Percentiles rank a stretch among this genome's conserved stretches.
phyloP scores from a whole-genome alignment of 2,888 invertebrate genomes.

The Tineola bisselliella region DNA sequence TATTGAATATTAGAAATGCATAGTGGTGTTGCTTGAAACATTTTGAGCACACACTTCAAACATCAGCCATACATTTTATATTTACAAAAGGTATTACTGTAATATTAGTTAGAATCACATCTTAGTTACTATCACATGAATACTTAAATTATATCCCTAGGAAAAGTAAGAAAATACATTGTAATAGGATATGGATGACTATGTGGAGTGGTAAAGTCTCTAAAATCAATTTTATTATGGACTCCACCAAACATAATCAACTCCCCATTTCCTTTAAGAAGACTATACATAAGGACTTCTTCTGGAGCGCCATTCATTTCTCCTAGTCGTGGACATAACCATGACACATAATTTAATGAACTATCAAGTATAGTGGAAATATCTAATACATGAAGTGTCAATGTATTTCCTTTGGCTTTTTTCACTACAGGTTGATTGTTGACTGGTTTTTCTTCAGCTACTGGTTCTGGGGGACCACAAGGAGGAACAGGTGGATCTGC shows the following conservation, averaged over 20 bases:
- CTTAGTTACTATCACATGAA: not conserved
- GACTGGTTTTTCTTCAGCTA: no score
- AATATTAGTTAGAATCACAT: no score
- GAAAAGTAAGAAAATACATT: conserved; percentile 78
- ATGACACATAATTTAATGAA: conserved; percentile 71
- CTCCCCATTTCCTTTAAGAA: conserved; percentile 91
- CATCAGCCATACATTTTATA: no score
- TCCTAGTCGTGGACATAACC: conserved; percentile 75
- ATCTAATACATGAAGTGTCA: conserved; percentile 88
- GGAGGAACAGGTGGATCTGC: conserved; percentile 18
- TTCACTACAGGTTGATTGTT: conserved; percentile 54
- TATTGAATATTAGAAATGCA: no score
- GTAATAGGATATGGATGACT: conserved; percentile 77
- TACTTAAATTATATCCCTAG: conserved; percentile 72
- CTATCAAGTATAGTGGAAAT: conserved; percentile 76
- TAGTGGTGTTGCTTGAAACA: no score
- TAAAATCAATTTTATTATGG: conserved; percentile 76
- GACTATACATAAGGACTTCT: conserved; percentile 88
- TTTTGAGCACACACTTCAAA: no score
- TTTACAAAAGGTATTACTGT: no score
- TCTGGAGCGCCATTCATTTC: conserved; percentile 80
- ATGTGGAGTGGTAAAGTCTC: conserved; percentile 66
- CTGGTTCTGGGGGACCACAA: conserved; percentile 31
- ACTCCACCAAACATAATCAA: conserved; percentile 97
- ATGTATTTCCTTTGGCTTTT: conserved; percentile 72